A percentile compares a stretch with the other conserved stretches of the same genome.
Evolutionary conservation across 2,888 invertebrate species (phyloP).

Genomic region (Macrosoma leucophasiata): DNA sequence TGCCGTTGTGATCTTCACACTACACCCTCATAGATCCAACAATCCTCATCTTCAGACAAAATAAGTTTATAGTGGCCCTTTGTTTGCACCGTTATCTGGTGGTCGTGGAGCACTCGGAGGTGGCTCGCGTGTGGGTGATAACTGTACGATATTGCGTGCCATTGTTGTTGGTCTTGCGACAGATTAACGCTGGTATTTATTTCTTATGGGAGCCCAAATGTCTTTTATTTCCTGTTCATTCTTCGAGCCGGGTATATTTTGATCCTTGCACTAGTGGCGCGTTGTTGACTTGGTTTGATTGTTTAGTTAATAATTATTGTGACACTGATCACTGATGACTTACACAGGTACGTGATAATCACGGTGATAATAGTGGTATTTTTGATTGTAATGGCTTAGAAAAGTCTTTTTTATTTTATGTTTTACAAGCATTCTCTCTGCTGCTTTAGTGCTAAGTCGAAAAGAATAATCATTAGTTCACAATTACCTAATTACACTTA

Average conservation of each 20-base stretch:
- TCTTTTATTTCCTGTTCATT: constrained; percentile 42
- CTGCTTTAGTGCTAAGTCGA: too few relatives aligned
- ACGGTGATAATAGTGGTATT: too few relatives aligned
- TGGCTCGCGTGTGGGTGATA: constrained; percentile 50
- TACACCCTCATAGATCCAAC: constrained; percentile 2
- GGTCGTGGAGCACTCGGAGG: constrained; percentile 46
- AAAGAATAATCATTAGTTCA: too few relatives aligned
- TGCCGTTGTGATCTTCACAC: constrained; percentile 14
- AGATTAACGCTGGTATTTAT: constrained; percentile 59
- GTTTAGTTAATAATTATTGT: too few relatives aligned
- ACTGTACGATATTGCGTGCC: constrained; percentile 49
- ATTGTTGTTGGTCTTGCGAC: constrained; percentile 60
- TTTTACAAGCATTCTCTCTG: too few relatives aligned
- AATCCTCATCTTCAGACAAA: constrained; percentile 42
- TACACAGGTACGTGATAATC: too few relatives aligned
- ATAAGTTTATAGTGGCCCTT: constrained; percentile 62
- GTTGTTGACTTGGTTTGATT: too few relatives aligned
- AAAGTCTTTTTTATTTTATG: too few relatives aligned
- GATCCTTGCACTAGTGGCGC: constrained; percentile 28
- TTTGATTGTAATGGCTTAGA: too few relatives aligned
- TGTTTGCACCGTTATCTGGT: constrained; percentile 62
- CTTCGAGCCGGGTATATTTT: too few relatives aligned
- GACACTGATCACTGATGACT: too few relatives aligned
- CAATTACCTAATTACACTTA: too few relatives aligned
- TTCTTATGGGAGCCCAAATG: constrained; percentile 57